Evolutionary conservation across 2,888 invertebrate species (phyloP).

Genomic region (Blastobasis adustella): DNA sequence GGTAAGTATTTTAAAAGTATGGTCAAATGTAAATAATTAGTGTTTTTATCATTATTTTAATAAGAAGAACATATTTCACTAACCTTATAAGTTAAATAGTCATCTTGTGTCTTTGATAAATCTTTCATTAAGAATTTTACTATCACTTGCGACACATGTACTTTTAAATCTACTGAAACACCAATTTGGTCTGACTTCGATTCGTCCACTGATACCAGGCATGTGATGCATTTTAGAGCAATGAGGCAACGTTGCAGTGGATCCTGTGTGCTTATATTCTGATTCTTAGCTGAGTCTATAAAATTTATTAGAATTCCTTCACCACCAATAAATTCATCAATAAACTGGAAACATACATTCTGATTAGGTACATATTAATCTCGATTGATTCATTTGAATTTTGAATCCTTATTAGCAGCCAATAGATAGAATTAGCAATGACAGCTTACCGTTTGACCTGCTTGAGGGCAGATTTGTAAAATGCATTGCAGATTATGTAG

Average conservation of each 20-base stretch:
- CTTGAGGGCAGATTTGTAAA: conserved; percentile 37
- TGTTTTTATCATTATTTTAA: neutral
- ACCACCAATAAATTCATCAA: conserved; percentile 46
- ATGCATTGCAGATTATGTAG: conserved; percentile 58
- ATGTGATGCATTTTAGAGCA: conserved; percentile 47
- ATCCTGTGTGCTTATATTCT: conserved; percentile 26
- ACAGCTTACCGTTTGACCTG: conserved; percentile 38
- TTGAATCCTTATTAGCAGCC: neutral
- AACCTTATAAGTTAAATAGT: conserved; percentile 68
- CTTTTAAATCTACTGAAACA: conserved; percentile 33
- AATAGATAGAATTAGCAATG: neutral
- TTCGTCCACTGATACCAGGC: conserved; percentile 40
- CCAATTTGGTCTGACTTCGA: conserved; percentile 22
- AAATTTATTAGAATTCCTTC: conserved; percentile 47
- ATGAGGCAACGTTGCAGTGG: conserved; percentile 44
- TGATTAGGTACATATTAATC: neutral
- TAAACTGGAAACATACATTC: conserved; percentile 37
- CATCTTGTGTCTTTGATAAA: conserved; percentile 45
- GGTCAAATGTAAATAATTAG: conserved; percentile 17
- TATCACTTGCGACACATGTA: conserved; percentile 49
- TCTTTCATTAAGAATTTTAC: conserved; percentile 52
- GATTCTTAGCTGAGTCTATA: conserved; percentile 32
- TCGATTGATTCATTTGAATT: neutral
- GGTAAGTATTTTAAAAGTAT: conserved; percentile 5
- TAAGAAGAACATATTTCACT: neutral